phyloP scores from a whole-genome alignment of 2,113 vertebrate genomes.

The Mohoua ochrocephala region DNA sequence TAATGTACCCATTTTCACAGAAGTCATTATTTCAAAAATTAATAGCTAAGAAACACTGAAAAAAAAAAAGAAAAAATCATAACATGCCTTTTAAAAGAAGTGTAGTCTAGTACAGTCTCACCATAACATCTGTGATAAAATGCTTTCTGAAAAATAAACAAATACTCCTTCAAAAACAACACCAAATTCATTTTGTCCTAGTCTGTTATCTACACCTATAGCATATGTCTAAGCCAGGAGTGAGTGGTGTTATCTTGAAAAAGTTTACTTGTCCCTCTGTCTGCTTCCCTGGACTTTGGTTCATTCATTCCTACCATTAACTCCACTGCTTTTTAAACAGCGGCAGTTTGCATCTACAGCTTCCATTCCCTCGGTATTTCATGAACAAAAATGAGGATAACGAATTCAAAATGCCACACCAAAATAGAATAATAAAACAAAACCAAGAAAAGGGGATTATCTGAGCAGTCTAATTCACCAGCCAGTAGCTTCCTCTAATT shows the following conservation, averaged over 20 bases:
- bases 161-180: neutral
- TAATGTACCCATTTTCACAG: neutral
- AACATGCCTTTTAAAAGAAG: neutral
- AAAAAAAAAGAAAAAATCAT: neutral
- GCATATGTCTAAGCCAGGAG: neutral
- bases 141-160: neutral
- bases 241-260: neutral
- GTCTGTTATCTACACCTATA: neutral
- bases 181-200: neutral
- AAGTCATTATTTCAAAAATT: neutral
- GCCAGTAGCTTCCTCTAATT: neutral
- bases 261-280: neutral
- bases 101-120: neutral
- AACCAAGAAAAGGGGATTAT: neutral
- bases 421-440: neutral
- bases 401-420: neutral
- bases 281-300: neutral
- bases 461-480: neutral
- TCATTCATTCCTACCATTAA: neutral
- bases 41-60: neutral
- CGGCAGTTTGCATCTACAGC: neutral
- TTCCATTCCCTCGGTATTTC: neutral
- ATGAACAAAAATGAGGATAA: neutral
- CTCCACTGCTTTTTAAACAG: neutral
- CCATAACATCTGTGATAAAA: neutral